Conservation (phyloP, 2,113 vertebrate species). For the Anseranas semipalmata region DNA sequence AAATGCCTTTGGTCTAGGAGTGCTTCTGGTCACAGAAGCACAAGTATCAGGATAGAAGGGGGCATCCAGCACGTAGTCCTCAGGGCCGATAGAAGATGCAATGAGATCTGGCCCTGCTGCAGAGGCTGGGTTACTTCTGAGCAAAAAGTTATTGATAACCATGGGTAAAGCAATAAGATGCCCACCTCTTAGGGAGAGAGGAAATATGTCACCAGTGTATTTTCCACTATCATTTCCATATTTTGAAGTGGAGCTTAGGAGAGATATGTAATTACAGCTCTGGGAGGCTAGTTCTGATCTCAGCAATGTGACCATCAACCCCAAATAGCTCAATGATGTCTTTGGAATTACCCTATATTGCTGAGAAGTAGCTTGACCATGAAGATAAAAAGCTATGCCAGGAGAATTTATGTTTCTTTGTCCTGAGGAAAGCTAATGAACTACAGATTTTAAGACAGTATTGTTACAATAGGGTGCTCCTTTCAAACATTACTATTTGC, state of each 20-base stretch:
- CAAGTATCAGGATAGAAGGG: not conserved
- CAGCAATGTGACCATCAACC: not conserved
- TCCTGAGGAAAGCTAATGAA: not conserved
- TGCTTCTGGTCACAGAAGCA: not conserved
- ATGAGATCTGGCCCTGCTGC: not conserved
- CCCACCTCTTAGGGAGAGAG: not conserved
- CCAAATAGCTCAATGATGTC: not conserved
- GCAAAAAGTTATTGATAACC: not conserved
- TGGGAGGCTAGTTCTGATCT: not conserved
- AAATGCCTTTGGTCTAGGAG: not conserved
- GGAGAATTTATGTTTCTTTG: not conserved
- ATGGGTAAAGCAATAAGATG: not conserved
- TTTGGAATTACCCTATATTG: not conserved
- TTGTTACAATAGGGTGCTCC: not conserved
- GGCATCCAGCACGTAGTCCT: not conserved
- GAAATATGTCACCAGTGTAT: not conserved
- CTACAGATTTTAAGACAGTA: not conserved
- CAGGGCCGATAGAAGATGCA: not conserved
- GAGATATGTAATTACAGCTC: not conserved
- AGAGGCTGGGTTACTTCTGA: not conserved
- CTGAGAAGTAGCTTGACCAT: not conserved
- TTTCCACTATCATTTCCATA: not conserved
- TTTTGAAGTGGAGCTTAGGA: not conserved
- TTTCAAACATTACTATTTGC: not conserved
- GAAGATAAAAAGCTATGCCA: not conserved